These are phyloP conservation scores for Pachyrhynchus sulphureomaculatus DNA, from an alignment of 1,140 invertebrate species.

Conservation along the genomic window DNA sequence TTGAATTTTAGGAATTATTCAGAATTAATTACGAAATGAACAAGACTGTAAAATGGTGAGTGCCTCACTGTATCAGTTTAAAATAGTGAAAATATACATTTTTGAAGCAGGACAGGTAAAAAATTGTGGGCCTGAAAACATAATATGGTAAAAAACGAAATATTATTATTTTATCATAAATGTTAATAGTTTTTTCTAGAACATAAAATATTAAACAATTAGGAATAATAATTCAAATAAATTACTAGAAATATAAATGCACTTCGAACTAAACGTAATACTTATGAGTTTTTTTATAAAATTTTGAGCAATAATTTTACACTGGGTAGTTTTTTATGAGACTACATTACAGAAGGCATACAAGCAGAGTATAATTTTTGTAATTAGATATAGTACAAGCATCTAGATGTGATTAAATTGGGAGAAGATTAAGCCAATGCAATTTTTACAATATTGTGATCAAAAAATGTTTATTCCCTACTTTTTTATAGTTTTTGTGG, in stretches of 20 bases:
- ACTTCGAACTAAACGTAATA: constrained; percentile 13
- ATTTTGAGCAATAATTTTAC: constrained; percentile 23
- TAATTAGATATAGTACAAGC: constrained; percentile 3
- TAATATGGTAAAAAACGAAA: too few relatives aligned
- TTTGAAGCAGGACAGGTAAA: too few relatives aligned
- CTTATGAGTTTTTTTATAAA: constrained; percentile 7
- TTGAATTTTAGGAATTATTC: too few relatives aligned
- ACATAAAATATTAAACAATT: constrained; percentile 3
- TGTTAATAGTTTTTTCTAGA: background rate
- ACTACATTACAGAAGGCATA: background rate
- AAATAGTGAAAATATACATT: too few relatives aligned
- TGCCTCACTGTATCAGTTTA: too few relatives aligned
- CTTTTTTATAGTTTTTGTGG: too few relatives aligned
- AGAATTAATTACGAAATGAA: too few relatives aligned
- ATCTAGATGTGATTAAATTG: background rate
- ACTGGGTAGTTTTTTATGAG: background rate
- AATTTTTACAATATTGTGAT: background rate
- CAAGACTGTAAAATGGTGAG: too few relatives aligned
- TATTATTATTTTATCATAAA: too few relatives aligned
- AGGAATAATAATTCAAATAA: background rate
- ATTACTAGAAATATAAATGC: constrained; percentile 12
- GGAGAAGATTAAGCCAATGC: background rate
- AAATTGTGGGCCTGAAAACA: too few relatives aligned
- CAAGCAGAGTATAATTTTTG: background rate
- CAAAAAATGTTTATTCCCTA: too few relatives aligned